phyloP scores from a whole-genome alignment of 2,113 vertebrate genomes.

The Nyctibius bracteatus region DNA sequence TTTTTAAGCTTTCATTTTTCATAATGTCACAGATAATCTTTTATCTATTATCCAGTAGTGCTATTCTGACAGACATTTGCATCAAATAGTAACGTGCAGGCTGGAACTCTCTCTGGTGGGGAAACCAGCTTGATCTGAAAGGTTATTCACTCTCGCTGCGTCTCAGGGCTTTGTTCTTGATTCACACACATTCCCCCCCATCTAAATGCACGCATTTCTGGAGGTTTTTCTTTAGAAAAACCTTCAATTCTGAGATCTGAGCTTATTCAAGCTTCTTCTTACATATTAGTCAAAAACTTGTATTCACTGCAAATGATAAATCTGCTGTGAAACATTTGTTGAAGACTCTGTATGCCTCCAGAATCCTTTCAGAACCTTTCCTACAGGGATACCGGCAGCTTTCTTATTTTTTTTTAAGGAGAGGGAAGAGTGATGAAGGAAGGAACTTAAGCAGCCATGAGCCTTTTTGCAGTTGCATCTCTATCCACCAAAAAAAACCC shows the following conservation, averaged over 20 bases:
- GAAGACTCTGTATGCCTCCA: conserved; percentile 41
- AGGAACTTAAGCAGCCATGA: background rate
- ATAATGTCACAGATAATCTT: conserved; percentile 76
- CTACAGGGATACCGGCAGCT: background rate
- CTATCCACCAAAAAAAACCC: background rate
- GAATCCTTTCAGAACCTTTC: conserved; percentile 59
- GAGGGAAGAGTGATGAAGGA: background rate
- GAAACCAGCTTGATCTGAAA: conserved; percentile 69
- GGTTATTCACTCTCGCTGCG: conserved; percentile 69
- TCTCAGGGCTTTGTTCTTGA: conserved; percentile 67
- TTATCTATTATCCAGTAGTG: conserved; percentile 72
- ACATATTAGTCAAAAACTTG: conserved; percentile 48
- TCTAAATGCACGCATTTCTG: conserved; percentile 69
- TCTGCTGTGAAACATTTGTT: conserved; percentile 68
- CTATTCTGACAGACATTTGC: conserved; percentile 73
- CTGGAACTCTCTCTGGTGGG: conserved; percentile 68
- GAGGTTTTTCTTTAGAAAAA: conserved; percentile 69
- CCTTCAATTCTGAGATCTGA: conserved; percentile 72
- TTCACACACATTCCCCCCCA: conserved; percentile 7
- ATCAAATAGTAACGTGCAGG: conserved; percentile 68
- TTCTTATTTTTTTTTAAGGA: background rate
- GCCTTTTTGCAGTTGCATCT: conserved; percentile 1
- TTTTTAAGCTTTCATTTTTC: conserved; percentile 75
- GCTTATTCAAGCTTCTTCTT: conserved; percentile 66
- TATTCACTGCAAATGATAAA: conserved; percentile 51